Conservation (phyloP, 2,113 vertebrate genomes). For the Leucosticte australis region DNA sequence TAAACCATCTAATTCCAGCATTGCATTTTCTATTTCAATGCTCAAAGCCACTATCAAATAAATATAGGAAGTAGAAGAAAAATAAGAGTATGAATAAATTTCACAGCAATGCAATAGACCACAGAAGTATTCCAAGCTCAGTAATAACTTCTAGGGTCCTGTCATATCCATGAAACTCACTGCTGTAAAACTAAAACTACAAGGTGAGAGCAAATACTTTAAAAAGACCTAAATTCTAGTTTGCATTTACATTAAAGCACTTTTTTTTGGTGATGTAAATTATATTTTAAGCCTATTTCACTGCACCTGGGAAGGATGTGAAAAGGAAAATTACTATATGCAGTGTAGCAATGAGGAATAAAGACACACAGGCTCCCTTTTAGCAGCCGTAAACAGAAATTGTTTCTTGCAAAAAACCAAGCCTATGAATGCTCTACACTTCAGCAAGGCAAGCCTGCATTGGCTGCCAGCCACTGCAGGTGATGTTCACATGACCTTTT, state of each 20-base stretch:
- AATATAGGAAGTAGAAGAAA: neutral
- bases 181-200: neutral
- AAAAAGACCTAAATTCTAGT: neutral
- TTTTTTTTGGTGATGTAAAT: neutral
- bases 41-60: neutral
- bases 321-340: neutral
- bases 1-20: neutral
- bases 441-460: neutral
- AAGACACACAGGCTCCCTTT: rapidly evolving
- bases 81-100: neutral
- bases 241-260: neutral
- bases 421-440: neutral
- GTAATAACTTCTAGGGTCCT: neutral
- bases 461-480: neutral
- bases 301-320: neutral
- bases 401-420: rapidly evolving
- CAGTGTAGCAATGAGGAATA: neutral
- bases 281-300: neutral
- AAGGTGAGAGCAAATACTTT: neutral
- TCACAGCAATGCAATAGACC: neutral
- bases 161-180: neutral
- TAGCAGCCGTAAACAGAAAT: neutral
- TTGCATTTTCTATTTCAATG: neutral
- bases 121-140: neutral
- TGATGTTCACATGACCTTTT: neutral